Evolutionary conservation across 2,888 invertebrate species (phyloP), one percentile per base, ranked within the genome.

Genomic region (Blastobasis adustella): DNA sequence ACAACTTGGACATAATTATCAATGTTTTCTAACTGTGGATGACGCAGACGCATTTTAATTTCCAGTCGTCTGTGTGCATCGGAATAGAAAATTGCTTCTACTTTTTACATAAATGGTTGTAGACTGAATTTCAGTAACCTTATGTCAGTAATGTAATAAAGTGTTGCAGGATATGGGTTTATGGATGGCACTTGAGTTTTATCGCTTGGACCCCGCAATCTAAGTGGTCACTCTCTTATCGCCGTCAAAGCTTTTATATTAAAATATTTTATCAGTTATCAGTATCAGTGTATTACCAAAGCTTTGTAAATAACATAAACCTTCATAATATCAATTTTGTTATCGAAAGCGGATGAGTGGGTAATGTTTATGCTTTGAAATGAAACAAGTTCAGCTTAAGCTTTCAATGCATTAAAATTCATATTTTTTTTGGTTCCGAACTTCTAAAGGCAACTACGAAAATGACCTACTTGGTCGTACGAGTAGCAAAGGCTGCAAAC

Each of bases 231-330:
- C 57, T 60, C 45, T 53, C 6, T 59, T 63, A 59, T 63, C 61
- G 56, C 52, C 53, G 49, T 48, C 51, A 59, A 62, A 60, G 62
- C 63, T 65, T 62, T 66, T 61, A 60, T 54, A 61, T 57, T 56
- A 43, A 58, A 58, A 50, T n/a, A 36, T 58, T 53, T 54, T 64
- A 23, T 23, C 23, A 23, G 23, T 23, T n/a, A n/a, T n/a, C n/a
- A n/a, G 23, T 23, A 23, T n/a, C n/a, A n/a, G n/a, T n/a, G 23
- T 23, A 23, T n/a, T n/a, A 23, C 23, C 23, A 23, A 23, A 23
- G 23, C 23, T 23, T 23, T 23, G 23, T 23, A 23, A 23, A 23
- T 23, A 23, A 23, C 23, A 23, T n/a, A 23, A 23, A 23, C 2
- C 23, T 23, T 23, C 3, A 23, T 23, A 23, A 23, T 23, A 23